A percentile compares a stretch with the other conserved stretches of the same genome.
Evolutionary conservation across 2,797 vertebrate genomes (phyloP).

Genomic region (Loriculus beryllinus): DNA sequence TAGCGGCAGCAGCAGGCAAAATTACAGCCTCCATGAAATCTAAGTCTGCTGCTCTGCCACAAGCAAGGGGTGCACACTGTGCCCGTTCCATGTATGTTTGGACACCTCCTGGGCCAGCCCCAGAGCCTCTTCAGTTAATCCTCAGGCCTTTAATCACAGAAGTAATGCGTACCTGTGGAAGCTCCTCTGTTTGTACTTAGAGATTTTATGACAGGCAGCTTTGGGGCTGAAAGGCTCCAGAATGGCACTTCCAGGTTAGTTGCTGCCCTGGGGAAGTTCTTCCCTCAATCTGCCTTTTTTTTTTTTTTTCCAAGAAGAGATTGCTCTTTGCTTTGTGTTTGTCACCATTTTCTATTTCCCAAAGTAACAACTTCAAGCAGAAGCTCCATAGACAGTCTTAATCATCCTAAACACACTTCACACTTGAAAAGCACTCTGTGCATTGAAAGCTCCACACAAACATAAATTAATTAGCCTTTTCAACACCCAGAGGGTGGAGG

Average conservation of each 20-base stretch:
- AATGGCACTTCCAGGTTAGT: background rate
- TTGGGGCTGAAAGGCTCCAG: background rate
- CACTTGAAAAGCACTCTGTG: background rate
- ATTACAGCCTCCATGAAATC: conserved; percentile 20
- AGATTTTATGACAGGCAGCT: background rate
- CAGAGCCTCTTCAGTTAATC: background rate
- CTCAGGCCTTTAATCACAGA: background rate
- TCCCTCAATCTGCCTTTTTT: background rate
- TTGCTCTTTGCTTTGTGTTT: background rate
- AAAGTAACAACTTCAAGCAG: background rate
- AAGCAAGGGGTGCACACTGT: background rate
- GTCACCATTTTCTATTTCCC: background rate
- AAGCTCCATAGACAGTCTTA: background rate
- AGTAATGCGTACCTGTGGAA: background rate
- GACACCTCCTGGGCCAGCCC: background rate
- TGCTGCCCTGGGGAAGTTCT: background rate
- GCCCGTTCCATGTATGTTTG: background rate
- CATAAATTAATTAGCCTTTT: background rate
- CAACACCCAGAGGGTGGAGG: background rate
- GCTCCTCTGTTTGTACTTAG: background rate
- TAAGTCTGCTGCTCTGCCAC: background rate
- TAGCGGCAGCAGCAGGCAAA: background rate
- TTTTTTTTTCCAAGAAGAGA: background rate
- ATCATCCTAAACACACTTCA: background rate
- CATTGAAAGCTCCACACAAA: background rate